Percentiles rank a stretch among this genome's conserved stretches.
These are phyloP conservation scores for Virgularia gustaviana DNA, from an alignment of 92 coral and sea anemone species.

Conservation along the genomic window DNA sequence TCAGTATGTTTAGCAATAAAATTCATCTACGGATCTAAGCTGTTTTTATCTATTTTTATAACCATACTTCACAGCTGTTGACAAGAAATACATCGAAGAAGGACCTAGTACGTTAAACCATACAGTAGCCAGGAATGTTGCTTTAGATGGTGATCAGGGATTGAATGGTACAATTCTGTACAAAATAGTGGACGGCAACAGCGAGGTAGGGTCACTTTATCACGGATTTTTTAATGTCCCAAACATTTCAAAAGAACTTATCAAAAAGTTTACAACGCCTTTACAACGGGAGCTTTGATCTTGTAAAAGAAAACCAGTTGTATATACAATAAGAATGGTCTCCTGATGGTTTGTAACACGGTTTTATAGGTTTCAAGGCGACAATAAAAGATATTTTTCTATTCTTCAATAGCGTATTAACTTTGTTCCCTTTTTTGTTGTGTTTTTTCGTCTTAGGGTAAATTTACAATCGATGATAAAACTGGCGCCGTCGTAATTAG, in stretches of 20 bases:
- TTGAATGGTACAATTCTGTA: constrained; percentile 69
- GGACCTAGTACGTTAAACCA: constrained; percentile 9
- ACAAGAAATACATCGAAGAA: constrained; percentile 11
- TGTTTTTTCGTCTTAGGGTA: constrained; percentile 16
- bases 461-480: constrained; percentile 56
- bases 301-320: too few relatives aligned
- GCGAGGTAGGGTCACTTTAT: constrained; percentile 35
- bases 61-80: constrained; percentile 8
- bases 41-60: background rate
- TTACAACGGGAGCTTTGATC: too few relatives aligned
- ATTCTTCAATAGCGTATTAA: too few relatives aligned
- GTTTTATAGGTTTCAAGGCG: too few relatives aligned
- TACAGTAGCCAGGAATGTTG: constrained; percentile 38
- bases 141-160: constrained; percentile 70
- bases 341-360: too few relatives aligned
- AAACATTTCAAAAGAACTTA: background rate
- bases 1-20: too few relatives aligned
- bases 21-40: background rate
- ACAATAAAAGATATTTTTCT: too few relatives aligned
- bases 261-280: background rate
- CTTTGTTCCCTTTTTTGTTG: background rate
- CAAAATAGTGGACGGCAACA: constrained; percentile 69
- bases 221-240: background rate
- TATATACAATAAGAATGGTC: too few relatives aligned
- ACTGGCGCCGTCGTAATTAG: constrained; percentile 70